Evolutionary conservation across 2,113 vertebrate genomes (phyloP).

Genomic region (Pachypanchax playfairii): DNA sequence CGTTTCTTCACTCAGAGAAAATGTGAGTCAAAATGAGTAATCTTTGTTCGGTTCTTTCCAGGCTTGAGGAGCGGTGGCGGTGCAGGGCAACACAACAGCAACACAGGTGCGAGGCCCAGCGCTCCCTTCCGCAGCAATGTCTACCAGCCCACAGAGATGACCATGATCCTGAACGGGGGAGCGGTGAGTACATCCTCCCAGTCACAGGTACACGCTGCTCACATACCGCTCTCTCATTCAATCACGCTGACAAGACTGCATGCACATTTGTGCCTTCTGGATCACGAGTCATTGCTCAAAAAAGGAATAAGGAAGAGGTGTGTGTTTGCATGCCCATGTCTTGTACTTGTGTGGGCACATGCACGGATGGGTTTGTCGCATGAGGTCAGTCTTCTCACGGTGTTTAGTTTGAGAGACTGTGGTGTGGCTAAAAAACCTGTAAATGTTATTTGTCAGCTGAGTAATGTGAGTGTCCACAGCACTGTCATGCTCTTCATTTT

Average conservation of each 20-base stretch:
- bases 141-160: conserved; percentile 99
- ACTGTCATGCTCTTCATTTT: conserved; percentile 31
- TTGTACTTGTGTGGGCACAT: conserved; percentile 29
- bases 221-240: conserved; percentile 59
- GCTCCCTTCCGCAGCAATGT: conserved; percentile 97
- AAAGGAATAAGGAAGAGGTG: conserved; percentile 65
- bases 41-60: conserved; percentile 44
- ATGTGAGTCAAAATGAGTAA: conserved; percentile 40
- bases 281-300: conserved; percentile 48
- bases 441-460: conserved; percentile 36
- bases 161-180: conserved; percentile 96
- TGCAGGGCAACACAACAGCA: conserved; percentile 89
- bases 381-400: conserved; percentile 37
- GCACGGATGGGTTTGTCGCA: conserved; percentile 44
- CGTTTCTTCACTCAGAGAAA: conserved; percentile 9
- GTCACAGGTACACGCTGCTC: conserved; percentile 68
- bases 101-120: conserved; percentile 85
- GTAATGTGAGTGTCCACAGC: conserved; percentile 29
- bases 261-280: conserved; percentile 64
- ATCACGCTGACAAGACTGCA: conserved; percentile 59
- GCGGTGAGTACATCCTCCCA: conserved; percentile 89
- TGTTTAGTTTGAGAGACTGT: conserved; percentile 37
- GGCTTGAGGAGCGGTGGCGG: conserved; percentile 75
- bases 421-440: conserved; percentile 29
- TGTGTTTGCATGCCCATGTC: conserved; percentile 41